phyloP scores from a whole-genome alignment of 2,113 vertebrate species.

The Pseudonaja textilis region DNA sequence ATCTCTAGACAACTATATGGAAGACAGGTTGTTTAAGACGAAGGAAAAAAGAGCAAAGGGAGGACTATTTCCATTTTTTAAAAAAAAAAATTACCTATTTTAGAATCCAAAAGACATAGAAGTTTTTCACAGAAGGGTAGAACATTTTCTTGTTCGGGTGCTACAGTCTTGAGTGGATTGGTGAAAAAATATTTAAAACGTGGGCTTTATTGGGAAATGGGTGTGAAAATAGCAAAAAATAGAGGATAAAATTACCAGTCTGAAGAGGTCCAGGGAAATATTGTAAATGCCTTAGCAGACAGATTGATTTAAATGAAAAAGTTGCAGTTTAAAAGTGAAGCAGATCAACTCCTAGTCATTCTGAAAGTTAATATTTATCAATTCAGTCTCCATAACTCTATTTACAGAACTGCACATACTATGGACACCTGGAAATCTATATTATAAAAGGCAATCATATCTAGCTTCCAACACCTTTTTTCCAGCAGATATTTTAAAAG shows the following conservation, averaged over 20 bases:
- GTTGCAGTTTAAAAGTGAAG: not conserved
- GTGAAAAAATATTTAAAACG: not conserved
- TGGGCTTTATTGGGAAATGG: not conserved
- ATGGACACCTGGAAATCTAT: not conserved
- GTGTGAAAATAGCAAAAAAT: not conserved
- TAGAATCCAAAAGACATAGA: not conserved
- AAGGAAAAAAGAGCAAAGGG: not conserved
- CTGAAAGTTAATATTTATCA: not conserved
- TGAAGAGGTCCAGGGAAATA: not conserved
- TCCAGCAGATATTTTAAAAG: not conserved
- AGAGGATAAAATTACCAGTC: not conserved
- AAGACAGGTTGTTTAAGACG: not conserved
- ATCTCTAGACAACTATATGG: not conserved
- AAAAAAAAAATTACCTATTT: not conserved
- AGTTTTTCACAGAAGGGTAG: not conserved
- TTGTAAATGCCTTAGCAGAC: not conserved
- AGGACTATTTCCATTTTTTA: not conserved
- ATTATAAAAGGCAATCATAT: not conserved
- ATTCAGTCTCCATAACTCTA: not conserved
- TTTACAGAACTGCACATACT: not conserved
- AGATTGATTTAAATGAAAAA: not conserved
- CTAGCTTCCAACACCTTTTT: not conserved
- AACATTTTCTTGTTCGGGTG: not conserved
- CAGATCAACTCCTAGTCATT: not conserved
- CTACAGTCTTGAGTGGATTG: not conserved